A percentile compares a stretch with the other conserved stretches of the same genome.
These are phyloP conservation scores for Agrochola litura DNA, from an alignment of 2,888 invertebrate genomes.

Conservation along the genomic window DNA sequence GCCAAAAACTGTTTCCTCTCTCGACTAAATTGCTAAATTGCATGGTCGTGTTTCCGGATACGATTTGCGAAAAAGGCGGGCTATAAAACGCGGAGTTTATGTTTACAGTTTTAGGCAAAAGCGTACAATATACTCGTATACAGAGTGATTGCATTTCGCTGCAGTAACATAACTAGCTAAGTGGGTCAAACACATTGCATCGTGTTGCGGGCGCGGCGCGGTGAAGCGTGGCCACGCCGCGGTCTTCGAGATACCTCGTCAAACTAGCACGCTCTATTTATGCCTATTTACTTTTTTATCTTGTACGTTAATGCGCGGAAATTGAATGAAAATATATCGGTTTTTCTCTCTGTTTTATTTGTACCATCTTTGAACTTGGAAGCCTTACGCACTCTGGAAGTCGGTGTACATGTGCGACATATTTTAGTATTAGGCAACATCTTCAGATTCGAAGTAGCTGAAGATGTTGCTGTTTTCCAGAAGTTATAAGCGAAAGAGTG, in stretches of 20 bases:
- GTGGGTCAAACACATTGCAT: constrained; percentile 87
- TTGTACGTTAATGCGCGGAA: constrained; percentile 58
- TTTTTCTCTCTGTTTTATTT: constrained; percentile 25
- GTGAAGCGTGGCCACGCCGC: constrained; percentile 82
- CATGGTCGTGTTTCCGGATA: constrained; percentile 46
- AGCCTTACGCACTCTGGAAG: background rate
- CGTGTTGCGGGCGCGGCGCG: constrained; percentile 77
- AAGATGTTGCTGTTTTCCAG: too few species aligned
- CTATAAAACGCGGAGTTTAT: constrained; percentile 56
- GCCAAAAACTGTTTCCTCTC: constrained; percentile 50
- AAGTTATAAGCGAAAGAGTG: constrained; percentile 4
- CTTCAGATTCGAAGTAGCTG: background rate
- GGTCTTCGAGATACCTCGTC: constrained; percentile 82
- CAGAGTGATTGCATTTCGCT: constrained; percentile 70
- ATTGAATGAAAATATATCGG: constrained; percentile 47
- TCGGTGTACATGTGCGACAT: background rate
- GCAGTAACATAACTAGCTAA: constrained; percentile 77
- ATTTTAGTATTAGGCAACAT: background rate
- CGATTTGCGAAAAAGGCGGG: constrained; percentile 47
- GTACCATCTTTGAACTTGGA: background rate
- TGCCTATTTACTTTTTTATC: constrained; percentile 75
- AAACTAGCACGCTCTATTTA: constrained; percentile 87
- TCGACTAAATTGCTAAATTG: constrained; percentile 43
- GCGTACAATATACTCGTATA: constrained; percentile 52
- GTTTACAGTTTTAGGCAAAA: constrained; percentile 56